Evolutionary conservation across 2,797 vertebrate genomes (phyloP).

Genomic region (Melanotaenia trifasciata): DNA sequence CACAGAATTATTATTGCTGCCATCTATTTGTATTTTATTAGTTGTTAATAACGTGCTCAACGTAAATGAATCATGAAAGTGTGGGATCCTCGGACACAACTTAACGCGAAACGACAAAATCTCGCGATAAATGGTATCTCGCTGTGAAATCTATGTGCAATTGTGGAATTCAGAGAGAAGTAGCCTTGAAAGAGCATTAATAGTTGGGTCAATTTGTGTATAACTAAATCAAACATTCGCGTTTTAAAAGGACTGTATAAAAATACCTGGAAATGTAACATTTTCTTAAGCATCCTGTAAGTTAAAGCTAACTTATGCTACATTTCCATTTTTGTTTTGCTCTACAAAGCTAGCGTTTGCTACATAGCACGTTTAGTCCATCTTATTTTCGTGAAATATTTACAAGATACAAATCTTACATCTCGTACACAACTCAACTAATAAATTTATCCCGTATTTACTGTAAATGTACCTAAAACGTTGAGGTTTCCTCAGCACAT

Average conservation of each 20-base stretch:
- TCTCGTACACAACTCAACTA: fast-evolving
- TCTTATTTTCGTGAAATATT: background rate
- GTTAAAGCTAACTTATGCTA: constrained; percentile 21
- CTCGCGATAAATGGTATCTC: background rate
- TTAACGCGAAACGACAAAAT: background rate
- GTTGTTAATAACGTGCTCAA: background rate
- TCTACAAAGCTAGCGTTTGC: background rate
- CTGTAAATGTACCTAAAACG: constrained; percentile 27
- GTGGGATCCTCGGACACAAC: too few species aligned
- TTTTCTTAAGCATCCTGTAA: background rate
- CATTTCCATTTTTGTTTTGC: constrained; percentile 54
- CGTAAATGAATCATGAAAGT: too few species aligned
- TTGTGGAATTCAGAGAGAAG: background rate
- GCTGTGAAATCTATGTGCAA: background rate
- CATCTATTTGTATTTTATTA: background rate
- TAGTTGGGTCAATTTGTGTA: background rate
- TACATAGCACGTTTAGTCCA: background rate
- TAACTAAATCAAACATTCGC: background rate
- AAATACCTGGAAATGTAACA: background rate
- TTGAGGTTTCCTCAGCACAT: background rate
- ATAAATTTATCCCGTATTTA: background rate
- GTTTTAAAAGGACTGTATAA: background rate
- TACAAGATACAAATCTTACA: background rate
- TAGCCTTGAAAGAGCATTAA: background rate
- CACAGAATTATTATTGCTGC: background rate